Conservation (phyloP, 2,113 vertebrate genomes). For the Hystrix brachyura region DNA sequence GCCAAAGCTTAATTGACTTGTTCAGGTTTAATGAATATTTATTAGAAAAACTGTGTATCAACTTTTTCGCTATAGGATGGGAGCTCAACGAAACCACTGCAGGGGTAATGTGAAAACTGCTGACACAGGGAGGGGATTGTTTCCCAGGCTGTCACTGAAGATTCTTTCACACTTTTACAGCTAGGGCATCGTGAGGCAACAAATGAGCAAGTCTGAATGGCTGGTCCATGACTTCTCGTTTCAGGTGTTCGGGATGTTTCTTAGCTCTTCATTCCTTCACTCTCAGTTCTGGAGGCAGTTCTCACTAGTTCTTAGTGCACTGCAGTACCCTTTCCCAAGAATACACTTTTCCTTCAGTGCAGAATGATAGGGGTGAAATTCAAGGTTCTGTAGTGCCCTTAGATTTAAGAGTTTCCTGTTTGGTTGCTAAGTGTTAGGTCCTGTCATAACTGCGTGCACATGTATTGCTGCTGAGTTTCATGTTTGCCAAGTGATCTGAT, state of each 20-base stretch:
- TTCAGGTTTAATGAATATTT: slow-evolving; percentile 61
- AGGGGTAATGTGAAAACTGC: slow-evolving; percentile 36
- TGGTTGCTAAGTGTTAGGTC: neutral
- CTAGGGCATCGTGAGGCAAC: slow-evolving; percentile 34
- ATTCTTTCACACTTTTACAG: slow-evolving; percentile 63
- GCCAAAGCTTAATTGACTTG: slow-evolving; percentile 23
- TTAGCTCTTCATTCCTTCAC: slow-evolving; percentile 12
- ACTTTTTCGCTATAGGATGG: slow-evolving; percentile 36
- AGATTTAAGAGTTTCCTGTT: slow-evolving; percentile 11
- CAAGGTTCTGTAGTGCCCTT: neutral
- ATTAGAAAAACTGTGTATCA: slow-evolving; percentile 57
- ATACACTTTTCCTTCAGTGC: neutral
- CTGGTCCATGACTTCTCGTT: neutral
- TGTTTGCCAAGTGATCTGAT: slow-evolving; percentile 44
- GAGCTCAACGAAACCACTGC: slow-evolving; percentile 40
- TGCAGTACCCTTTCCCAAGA: neutral
- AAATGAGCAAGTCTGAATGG: slow-evolving; percentile 45
- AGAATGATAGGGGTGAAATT: neutral
- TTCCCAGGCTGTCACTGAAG: slow-evolving; percentile 56
- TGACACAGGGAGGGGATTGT: slow-evolving; percentile 57
- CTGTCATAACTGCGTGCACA: neutral
- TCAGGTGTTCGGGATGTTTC: slow-evolving; percentile 10
- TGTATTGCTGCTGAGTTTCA: neutral
- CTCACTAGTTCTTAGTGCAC: neutral
- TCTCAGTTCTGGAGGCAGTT: slow-evolving; percentile 54